Percentiles rank a stretch among this genome's conserved stretches.
Evolutionary conservation across 2,888 invertebrate genomes (phyloP).

Genomic region (Platyscelio sp.): DNA sequence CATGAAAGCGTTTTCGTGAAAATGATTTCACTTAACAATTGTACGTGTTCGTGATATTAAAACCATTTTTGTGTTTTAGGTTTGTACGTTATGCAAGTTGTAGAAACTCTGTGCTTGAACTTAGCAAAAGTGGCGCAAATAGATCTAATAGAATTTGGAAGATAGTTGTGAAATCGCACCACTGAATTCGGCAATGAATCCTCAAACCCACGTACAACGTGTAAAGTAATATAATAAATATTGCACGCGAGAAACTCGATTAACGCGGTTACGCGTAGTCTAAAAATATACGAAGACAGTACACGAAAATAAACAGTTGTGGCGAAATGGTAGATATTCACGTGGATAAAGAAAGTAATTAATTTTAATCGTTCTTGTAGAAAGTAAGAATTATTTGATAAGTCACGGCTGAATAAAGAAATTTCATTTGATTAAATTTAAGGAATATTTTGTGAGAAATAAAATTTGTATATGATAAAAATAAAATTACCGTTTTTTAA

Average conservation of each 20-base stretch:
- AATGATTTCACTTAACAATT: too few relatives aligned
- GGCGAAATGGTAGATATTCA: constrained; percentile 45
- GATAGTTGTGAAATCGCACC: constrained; percentile 36
- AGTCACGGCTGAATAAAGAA: too few relatives aligned
- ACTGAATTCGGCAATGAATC: constrained; percentile 30
- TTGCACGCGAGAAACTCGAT: constrained; percentile 46
- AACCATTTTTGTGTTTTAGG: too few relatives aligned
- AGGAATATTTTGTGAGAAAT: too few relatives aligned
- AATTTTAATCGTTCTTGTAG: too few relatives aligned
- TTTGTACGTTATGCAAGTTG: constrained; percentile 9
- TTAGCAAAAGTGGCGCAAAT: constrained; percentile 42
- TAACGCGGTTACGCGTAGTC: constrained; percentile 32
- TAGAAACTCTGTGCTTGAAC: constrained; percentile 34
- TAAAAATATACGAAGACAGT: constrained; percentile 50
- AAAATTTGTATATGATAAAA: too few relatives aligned
- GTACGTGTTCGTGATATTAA: too few relatives aligned
- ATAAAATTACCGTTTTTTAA: too few relatives aligned
- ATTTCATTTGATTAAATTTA: too few relatives aligned
- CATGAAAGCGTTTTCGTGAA: too few relatives aligned
- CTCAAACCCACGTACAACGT: constrained; percentile 39
- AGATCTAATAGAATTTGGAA: constrained; percentile 53
- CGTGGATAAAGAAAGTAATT: too few relatives aligned
- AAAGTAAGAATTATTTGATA: too few relatives aligned
- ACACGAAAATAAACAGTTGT: constrained; percentile 31
- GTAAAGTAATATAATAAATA: constrained; percentile 63